Conservation (phyloP, 2,113 vertebrate genomes). For the Xenopus laevis region DNA sequence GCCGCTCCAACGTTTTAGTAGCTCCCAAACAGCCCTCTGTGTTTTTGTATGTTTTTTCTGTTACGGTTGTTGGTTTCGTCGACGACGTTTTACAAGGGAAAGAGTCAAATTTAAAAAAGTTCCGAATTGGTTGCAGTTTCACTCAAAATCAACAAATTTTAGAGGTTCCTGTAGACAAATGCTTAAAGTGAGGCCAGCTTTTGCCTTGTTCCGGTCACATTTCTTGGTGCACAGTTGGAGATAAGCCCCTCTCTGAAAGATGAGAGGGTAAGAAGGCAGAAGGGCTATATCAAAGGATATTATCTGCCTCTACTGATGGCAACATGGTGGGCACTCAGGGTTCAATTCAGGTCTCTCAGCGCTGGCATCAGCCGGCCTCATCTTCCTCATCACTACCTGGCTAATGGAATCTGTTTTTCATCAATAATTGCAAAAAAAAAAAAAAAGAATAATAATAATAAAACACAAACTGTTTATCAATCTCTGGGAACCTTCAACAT, state of each 20-base stretch:
- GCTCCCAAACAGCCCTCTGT: neutral
- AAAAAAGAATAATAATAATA: conserved; percentile 38
- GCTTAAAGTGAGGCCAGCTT: neutral
- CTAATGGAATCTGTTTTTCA: conserved; percentile 38
- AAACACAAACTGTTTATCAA: conserved; percentile 48
- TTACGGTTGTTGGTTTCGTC: neutral
- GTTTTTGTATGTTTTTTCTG: neutral
- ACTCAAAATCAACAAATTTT: neutral
- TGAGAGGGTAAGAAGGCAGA: conserved; percentile 1
- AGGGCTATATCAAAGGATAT: neutral
- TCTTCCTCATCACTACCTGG: conserved; percentile 44
- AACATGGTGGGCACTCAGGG: conserved; percentile 25
- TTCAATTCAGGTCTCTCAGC: conserved; percentile 2
- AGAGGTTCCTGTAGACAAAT: conserved; percentile 2
- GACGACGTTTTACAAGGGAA: neutral
- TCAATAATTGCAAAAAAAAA: conserved; percentile 49
- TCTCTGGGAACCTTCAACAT: conserved; percentile 63
- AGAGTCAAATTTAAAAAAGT: neutral
- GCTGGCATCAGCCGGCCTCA: conserved; percentile 43
- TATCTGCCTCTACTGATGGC: conserved; percentile 1
- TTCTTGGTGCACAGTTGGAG: conserved; percentile 2
- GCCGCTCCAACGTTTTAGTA: neutral
- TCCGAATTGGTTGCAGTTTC: neutral
- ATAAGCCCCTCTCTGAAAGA: neutral
- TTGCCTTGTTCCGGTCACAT: neutral